Evolutionary conservation across 1,140 invertebrate species (phyloP).

Genomic region (Drosophila busckii): DNA sequence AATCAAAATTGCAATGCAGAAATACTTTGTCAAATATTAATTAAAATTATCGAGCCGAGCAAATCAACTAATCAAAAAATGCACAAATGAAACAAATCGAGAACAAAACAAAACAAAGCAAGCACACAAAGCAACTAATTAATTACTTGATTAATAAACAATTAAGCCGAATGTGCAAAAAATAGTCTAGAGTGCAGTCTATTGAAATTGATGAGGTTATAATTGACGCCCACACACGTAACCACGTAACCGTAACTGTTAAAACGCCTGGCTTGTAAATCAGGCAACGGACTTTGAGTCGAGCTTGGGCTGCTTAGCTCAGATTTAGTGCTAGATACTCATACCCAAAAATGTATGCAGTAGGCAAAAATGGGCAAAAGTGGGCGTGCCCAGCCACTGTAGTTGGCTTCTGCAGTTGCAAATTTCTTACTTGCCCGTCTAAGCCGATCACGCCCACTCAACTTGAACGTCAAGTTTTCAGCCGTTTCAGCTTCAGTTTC

Average conservation of each 20-base stretch:
- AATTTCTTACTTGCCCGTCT: constrained; percentile 45
- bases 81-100: constrained; percentile 11
- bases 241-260: constrained; percentile 36
- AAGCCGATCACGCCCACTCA: constrained; percentile 40
- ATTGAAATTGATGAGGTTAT: constrained; percentile 48
- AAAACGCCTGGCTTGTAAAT: constrained; percentile 43
- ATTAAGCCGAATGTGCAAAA: constrained; percentile 24
- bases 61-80: constrained; percentile 39
- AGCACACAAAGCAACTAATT: constrained; percentile 30
- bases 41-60: constrained; percentile 57
- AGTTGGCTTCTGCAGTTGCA: constrained; percentile 59
- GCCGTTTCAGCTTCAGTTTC: constrained; percentile 12
- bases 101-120: constrained; percentile 31
- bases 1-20: constrained; percentile 67
- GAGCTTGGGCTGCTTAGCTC: constrained; percentile 9
- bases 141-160: constrained; percentile 65
- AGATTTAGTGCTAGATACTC: constrained; percentile 44
- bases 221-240: constrained; percentile 50
- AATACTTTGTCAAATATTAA: constrained; percentile 57
- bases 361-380: constrained; percentile 29
- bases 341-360: constrained; percentile 13
- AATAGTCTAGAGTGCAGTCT: background rate
- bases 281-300: no score
- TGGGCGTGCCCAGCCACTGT: constrained; percentile 55
- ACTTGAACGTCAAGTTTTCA: no score